Conservation (phyloP, 2,797 vertebrate genomes). For the Coilia nasus region DNA sequence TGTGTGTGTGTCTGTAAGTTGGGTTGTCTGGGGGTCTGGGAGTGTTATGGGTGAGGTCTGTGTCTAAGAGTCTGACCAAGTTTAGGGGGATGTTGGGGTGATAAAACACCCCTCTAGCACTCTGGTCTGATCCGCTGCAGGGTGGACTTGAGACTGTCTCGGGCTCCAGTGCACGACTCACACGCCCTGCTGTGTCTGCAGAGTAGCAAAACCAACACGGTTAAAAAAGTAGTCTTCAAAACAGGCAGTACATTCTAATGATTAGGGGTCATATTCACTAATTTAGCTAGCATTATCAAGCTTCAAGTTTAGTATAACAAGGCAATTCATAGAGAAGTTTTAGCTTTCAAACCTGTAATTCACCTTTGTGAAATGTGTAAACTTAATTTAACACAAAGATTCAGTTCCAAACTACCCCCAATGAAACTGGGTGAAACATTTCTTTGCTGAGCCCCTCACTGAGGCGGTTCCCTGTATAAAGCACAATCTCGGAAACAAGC, state of each 20-base stretch:
- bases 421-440: neutral
- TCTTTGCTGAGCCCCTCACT: neutral
- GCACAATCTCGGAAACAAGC: slow-evolving; percentile 29
- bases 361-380: no score
- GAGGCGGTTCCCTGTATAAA: neutral
- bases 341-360: neutral
- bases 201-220: slow-evolving; percentile 23
- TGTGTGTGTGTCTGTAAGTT: neutral
- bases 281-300: no score
- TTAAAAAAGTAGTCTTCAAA: neutral
- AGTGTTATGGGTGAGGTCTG: neutral
- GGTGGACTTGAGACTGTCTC: slow-evolving; percentile 84
- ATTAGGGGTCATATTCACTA: neutral
- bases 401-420: neutral
- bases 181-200: slow-evolving; percentile 82
- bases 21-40: neutral
- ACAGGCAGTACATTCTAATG: no score
- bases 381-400: no score
- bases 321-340: neutral
- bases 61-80: neutral
- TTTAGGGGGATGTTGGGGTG: neutral
- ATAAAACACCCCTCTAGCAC: slow-evolving; percentile 56
- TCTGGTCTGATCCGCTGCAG: slow-evolving; percentile 70
- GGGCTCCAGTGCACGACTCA: slow-evolving; percentile 84
- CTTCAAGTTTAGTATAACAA: neutral